Percentiles rank a stretch among this genome's conserved stretches.
Conservation (phyloP, 1,140 invertebrate genomes). For the Papilio machaon region DNA sequence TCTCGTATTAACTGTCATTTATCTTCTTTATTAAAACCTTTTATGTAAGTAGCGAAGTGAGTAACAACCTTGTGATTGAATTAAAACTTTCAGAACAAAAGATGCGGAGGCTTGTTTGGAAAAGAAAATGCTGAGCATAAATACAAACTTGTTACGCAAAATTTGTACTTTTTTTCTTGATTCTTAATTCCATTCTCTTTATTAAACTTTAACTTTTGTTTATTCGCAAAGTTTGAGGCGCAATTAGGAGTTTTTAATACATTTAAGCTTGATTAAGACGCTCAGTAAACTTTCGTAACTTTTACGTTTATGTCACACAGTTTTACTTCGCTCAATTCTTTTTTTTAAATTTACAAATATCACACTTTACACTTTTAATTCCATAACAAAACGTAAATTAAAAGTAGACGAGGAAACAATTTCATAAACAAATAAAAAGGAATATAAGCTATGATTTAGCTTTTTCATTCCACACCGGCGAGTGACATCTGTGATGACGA, state of each 20-base stretch:
- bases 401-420: not conserved
- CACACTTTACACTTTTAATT: no score
- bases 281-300: constrained; percentile 5
- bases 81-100: constrained; percentile 29
- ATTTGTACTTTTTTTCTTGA: constrained; percentile 26
- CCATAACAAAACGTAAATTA: not conserved
- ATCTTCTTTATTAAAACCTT: constrained; percentile 8
- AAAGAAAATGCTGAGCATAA: constrained; percentile 25
- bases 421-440: not conserved
- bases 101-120: constrained; percentile 13
- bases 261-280: constrained; percentile 18
- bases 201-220: constrained; percentile 36
- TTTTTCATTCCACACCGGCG: not conserved
- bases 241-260: constrained; percentile 28
- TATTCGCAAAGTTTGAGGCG: constrained; percentile 27
- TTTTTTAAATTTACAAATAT: not conserved
- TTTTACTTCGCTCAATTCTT: not conserved
- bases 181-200: constrained; percentile 31
- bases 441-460: not conserved
- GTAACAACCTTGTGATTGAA: constrained; percentile 18
- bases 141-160: constrained; percentile 29
- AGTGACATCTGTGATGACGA: constrained; percentile 34
- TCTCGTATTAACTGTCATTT: not conserved
- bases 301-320: constrained; percentile 11
- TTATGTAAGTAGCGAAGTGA: not conserved